Percentiles rank a stretch among this genome's conserved stretches.
Evolutionary conservation across 2,113 vertebrate genomes (phyloP).

Genomic region (Neomonachus schauinslandi): DNA sequence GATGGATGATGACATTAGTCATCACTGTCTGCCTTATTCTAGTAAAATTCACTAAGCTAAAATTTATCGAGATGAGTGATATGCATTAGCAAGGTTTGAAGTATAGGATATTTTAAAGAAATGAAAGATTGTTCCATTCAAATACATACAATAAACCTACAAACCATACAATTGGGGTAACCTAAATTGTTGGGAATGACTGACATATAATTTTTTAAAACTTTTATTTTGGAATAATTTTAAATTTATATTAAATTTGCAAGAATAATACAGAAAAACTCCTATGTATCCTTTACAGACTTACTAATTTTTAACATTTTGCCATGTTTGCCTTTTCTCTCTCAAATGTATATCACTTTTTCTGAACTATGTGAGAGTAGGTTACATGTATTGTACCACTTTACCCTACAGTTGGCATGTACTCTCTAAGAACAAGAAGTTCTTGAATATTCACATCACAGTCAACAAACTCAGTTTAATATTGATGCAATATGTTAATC

Average conservation of each 20-base stretch:
- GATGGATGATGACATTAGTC: not conserved
- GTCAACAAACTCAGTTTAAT: not conserved
- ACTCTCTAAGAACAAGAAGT: not conserved
- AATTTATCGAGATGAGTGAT: not conserved
- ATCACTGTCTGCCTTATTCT: not conserved
- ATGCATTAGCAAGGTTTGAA: not conserved
- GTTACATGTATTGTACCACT: not conserved
- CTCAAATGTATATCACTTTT: not conserved
- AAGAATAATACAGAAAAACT: not conserved
- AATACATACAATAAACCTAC: not conserved
- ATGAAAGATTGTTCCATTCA: not conserved
- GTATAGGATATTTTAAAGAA: not conserved
- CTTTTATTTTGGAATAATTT: constrained; percentile 4
- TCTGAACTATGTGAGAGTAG: not conserved
- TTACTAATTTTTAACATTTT: not conserved
- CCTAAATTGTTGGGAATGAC: not conserved
- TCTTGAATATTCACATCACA: not conserved
- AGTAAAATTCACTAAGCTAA: not conserved
- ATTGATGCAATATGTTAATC: not conserved
- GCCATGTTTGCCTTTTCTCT: not conserved
- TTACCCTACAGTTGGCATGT: not conserved
- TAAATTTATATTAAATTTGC: not conserved
- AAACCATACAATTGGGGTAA: not conserved
- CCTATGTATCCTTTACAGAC: not conserved
- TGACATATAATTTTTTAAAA: not conserved